These are phyloP conservation scores for Chelon auratus DNA, from an alignment of 2,797 vertebrate species.

Conservation along the genomic window DNA sequence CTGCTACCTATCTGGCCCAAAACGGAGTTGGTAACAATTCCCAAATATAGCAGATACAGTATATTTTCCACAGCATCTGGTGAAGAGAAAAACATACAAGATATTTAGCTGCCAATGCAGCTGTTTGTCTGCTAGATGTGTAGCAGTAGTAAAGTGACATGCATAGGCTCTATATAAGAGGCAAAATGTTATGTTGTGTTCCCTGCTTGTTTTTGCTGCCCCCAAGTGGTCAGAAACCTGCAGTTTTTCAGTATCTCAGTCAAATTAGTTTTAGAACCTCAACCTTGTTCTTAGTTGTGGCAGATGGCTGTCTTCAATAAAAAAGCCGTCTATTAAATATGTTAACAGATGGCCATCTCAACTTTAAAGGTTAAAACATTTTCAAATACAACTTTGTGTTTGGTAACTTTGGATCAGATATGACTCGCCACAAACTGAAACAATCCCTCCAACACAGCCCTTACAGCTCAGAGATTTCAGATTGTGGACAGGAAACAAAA, in stretches of 20 bases:
- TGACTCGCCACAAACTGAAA: neutral
- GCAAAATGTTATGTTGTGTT: neutral
- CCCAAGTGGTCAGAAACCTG: neutral
- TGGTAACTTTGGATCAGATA: neutral
- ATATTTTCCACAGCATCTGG: no score
- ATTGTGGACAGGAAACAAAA: neutral
- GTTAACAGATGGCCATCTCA: neutral
- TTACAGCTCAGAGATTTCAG: neutral
- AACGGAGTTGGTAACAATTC: no score
- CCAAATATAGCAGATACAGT: no score
- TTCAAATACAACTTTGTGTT: neutral
- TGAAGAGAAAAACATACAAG: no score
- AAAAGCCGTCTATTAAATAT: neutral
- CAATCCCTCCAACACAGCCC: neutral
- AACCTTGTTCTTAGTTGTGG: neutral
- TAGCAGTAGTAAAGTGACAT: neutral
- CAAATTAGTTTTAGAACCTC: neutral
- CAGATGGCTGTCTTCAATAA: neutral
- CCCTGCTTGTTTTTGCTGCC: conserved; percentile 1
- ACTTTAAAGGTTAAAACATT: neutral
- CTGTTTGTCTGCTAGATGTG: neutral
- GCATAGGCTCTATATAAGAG: neutral
- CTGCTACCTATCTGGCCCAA: no score
- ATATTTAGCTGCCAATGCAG: no score
- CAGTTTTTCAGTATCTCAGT: neutral